phyloP scores from a whole-genome alignment of 1,140 invertebrate genomes.

The Lepidostoma basale region DNA sequence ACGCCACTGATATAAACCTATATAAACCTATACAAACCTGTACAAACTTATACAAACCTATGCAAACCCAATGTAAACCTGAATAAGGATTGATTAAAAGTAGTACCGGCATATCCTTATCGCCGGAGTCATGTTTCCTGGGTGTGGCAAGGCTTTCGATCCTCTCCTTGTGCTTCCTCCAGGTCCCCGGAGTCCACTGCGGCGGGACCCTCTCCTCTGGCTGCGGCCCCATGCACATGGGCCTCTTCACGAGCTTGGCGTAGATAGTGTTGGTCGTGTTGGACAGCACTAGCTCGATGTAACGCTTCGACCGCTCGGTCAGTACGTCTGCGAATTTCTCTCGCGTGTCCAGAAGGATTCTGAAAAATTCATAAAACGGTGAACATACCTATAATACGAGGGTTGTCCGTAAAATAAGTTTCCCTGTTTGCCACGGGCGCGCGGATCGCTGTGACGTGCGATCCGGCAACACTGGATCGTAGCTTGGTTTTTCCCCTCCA shows the following conservation, averaged over 20 bases:
- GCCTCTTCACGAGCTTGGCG: slow-evolving; percentile 14
- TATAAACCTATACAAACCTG: too few relatives aligned
- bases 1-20: too few relatives aligned
- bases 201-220: neutral
- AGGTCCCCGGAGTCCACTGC: neutral
- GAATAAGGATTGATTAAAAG: too few relatives aligned
- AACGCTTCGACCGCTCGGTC: neutral
- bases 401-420: too few relatives aligned
- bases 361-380: neutral
- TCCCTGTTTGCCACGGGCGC: too few relatives aligned
- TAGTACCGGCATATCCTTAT: too few relatives aligned
- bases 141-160: neutral
- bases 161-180: neutral
- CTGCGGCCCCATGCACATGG: neutral
- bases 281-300: neutral
- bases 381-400: neutral
- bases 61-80: too few relatives aligned
- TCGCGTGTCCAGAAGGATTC: slow-evolving; percentile 5
- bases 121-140: too few relatives aligned
- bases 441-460: too few relatives aligned
- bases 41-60: too few relatives aligned
- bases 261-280: slow-evolving; percentile 3
- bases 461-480: too few relatives aligned
- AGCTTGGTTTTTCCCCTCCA: too few relatives aligned
- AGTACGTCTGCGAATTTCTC: neutral